Conservation (phyloP, 2,113 vertebrate species). For the Heterocephalus glaber region DNA sequence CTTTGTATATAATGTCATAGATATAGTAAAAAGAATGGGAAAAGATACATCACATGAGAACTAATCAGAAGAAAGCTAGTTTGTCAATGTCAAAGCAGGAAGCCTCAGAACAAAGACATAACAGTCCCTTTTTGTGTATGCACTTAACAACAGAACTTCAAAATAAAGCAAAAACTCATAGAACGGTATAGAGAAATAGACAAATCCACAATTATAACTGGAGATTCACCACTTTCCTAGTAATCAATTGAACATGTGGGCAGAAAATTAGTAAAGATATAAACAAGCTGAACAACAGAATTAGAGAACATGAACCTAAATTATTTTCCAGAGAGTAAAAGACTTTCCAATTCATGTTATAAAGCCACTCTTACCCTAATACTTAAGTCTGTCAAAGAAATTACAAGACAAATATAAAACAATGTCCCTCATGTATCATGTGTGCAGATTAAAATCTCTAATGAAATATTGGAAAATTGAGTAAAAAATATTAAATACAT, state of each 20-base stretch:
- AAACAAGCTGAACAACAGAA: background rate
- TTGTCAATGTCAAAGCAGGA: background rate
- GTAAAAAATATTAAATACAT: conserved; percentile 15
- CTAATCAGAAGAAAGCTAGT: background rate
- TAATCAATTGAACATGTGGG: background rate
- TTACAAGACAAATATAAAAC: background rate
- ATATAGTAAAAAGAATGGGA: background rate
- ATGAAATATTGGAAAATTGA: conserved; percentile 8
- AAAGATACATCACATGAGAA: background rate
- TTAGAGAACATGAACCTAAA: background rate
- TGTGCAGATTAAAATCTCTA: background rate
- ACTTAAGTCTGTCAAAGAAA: conserved; percentile 2
- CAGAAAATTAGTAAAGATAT: conserved; percentile 15
- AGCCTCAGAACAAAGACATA: background rate
- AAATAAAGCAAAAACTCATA: conserved; percentile 28
- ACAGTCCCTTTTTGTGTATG: background rate
- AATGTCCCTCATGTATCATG: background rate
- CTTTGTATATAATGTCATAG: background rate
- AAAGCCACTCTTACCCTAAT: background rate
- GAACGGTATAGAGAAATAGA: background rate
- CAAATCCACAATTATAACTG: background rate
- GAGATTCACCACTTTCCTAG: background rate
- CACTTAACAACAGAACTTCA: background rate
- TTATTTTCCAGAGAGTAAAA: background rate
- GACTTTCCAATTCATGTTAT: background rate